A percentile compares a stretch with the other conserved stretches of the same genome.
These are phyloP conservation scores for Chelonus insularis DNA, from an alignment of 1,140 invertebrate genomes.

Conservation along the genomic window DNA sequence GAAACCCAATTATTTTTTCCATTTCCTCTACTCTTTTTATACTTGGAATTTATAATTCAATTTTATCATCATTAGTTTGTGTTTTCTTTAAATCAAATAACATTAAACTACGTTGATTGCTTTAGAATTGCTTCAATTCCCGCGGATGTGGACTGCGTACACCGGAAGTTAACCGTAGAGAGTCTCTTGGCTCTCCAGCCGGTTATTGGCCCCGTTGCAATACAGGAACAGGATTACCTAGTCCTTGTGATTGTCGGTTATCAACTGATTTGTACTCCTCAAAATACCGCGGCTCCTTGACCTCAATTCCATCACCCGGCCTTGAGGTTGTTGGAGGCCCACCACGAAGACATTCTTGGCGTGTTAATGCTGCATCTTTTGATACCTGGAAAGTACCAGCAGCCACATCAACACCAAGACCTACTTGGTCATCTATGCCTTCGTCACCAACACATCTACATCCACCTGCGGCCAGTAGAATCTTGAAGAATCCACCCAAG, in stretches of 20 bases:
- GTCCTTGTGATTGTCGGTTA: conserved; percentile 55
- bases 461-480: conserved; percentile 39
- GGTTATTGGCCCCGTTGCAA: conserved; percentile 49
- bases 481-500: conserved; percentile 45
- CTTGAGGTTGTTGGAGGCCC: conserved; percentile 50
- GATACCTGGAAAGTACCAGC: conserved; percentile 53
- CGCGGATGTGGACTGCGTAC: conserved; percentile 48
- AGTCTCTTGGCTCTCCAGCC: conserved; percentile 47
- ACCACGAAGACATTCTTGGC: conserved; percentile 54
- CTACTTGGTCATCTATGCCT: conserved; percentile 61
- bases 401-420: conserved; percentile 43
- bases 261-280: conserved; percentile 50
- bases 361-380: conserved; percentile 50
- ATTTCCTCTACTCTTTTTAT: background rate
- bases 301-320: conserved; percentile 54
- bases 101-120: conserved; percentile 3
- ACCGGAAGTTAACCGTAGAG: conserved; percentile 49
- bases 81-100: conserved; percentile 3
- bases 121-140: conserved; percentile 46
- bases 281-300: conserved; percentile 56
- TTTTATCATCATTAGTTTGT: background rate
- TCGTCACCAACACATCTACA: conserved; percentile 60
- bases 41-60: background rate
- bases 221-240: conserved; percentile 43
- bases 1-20: background rate